Base-by-base conservation (phyloP, 2,797 vertebrate species). In the Anabacerthia variegaticeps region DNA sequence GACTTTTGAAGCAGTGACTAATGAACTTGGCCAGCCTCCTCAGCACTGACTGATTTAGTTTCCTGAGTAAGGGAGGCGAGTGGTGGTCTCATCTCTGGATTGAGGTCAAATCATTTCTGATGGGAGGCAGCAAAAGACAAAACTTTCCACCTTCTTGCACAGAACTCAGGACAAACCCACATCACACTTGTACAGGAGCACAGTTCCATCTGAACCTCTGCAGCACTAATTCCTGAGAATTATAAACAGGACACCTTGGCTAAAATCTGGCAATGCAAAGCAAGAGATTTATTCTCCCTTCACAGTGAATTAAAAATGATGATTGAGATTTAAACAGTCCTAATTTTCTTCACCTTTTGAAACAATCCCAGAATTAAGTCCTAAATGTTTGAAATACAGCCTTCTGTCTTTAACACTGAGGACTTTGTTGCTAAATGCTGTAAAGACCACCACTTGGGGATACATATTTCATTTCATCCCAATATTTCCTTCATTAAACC, bases 11-110 rank as follows among this genome's bases (percentile, higher is more conserved):
- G 68, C 66, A 92, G 52, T 82, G 85, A 96, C 85, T 95, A 92
- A 96, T 82, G 89, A 93, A 95, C 95, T 95, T 97, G 91, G 78
- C 85, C 92, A 94, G 88, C 49, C 65, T 75, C 62, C 61, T 67
- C 80, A 90, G 19, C 55, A 56, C 49, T 72, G 81, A 75, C 75
- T 90, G 85, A 95, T 97, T 95, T 77, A 30, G 66, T 68, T 92
- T 79, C 87, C 78, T 52, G 55, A 89, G 21, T 65, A 76, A 91
- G 41, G 5, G 69, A 89, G 85, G 79, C 39, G 52, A 93, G 43
- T 23, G 43, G 37, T 78, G 83, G 91, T 81, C 59, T 89, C 72
- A 86, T 68, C 76, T 85, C 81, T 52, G 34, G 12, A 7, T 48
- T 63, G 75, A 88, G 72, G 63, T 71, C 85, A 94, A 86, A 79